These are phyloP conservation scores for Anagyrus pseudococci DNA, from an alignment of 2,888 invertebrate genomes.

Conservation along the genomic window DNA sequence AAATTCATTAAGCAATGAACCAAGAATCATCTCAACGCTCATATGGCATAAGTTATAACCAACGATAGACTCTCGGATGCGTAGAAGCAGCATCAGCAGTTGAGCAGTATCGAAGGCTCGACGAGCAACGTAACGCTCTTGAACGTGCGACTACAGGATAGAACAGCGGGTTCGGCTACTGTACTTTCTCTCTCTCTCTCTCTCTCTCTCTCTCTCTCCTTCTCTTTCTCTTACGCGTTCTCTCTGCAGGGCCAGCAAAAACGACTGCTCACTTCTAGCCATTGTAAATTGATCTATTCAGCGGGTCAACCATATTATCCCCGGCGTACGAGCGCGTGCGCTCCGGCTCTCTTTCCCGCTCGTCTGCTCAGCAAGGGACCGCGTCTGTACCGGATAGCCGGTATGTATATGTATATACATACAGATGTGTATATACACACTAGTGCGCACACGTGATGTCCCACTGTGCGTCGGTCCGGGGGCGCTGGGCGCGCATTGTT, in stretches of 20 bases:
- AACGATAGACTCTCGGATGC: no score
- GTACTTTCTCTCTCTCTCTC: no score
- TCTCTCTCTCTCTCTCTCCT: slow-evolving; percentile 5
- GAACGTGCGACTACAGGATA: no score
- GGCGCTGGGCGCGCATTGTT: slow-evolving; percentile 57
- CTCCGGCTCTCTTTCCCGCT: slow-evolving; percentile 1
- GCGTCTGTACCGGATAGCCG: no score
- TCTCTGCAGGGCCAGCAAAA: slow-evolving; percentile 15
- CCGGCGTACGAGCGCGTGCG: slow-evolving; percentile 1
- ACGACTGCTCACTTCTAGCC: slow-evolving; percentile 60
- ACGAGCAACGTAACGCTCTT: no score
- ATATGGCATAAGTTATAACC: no score
- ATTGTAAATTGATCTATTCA: slow-evolving; percentile 63
- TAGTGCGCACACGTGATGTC: slow-evolving; percentile 46
- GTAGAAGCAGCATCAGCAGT: no score
- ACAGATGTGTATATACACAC: not conserved
- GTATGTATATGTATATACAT: not conserved
- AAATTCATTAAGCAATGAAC: no score
- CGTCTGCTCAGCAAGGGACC: no score
- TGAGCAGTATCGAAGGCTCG: no score
- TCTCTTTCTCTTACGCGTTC: not conserved
- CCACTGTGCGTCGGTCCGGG: slow-evolving; percentile 41
- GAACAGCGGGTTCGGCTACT: no score
- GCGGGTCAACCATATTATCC: slow-evolving; percentile 58
- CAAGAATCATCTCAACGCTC: no score